Percentiles rank a stretch among this genome's conserved stretches.
These are phyloP conservation scores for Setipinna tenuifilis DNA, from an alignment of 2,797 vertebrate genomes.

Conservation along the genomic window DNA sequence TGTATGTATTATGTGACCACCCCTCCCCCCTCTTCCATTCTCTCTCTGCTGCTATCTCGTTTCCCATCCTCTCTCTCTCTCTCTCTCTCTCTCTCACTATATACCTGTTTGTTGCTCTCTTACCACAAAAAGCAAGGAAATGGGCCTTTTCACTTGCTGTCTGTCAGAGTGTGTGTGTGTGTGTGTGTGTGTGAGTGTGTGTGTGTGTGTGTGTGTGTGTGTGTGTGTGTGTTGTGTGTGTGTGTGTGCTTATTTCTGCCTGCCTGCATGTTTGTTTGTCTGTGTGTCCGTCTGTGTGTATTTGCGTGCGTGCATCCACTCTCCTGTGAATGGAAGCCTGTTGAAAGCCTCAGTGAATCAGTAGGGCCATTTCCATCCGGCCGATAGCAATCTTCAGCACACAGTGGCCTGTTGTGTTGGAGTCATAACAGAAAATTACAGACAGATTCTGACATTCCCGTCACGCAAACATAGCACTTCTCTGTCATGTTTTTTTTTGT, in stretches of 20 bases:
- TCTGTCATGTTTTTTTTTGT: neutral
- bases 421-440: neutral
- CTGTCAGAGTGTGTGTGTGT: neutral
- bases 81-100: too few species aligned
- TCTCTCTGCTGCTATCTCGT: too few species aligned
- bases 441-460: neutral
- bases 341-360: neutral
- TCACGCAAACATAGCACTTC: neutral
- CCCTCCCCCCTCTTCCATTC: too few species aligned
- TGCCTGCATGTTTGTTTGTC: neutral
- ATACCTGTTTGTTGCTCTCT: too few species aligned
- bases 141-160: too few species aligned
- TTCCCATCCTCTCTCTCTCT: too few species aligned
- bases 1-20: too few species aligned
- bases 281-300: neutral
- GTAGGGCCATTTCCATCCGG: neutral
- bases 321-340: neutral
- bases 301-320: neutral
- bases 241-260: neutral
- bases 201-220: neutral
- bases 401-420: neutral
- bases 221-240: neutral
- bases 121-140: too few species aligned
- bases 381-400: neutral
- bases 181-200: slow-evolving; percentile 6